These are phyloP conservation scores for Mico argentatus DNA, from an alignment of 2,797 vertebrate species.

Conservation along the genomic window DNA sequence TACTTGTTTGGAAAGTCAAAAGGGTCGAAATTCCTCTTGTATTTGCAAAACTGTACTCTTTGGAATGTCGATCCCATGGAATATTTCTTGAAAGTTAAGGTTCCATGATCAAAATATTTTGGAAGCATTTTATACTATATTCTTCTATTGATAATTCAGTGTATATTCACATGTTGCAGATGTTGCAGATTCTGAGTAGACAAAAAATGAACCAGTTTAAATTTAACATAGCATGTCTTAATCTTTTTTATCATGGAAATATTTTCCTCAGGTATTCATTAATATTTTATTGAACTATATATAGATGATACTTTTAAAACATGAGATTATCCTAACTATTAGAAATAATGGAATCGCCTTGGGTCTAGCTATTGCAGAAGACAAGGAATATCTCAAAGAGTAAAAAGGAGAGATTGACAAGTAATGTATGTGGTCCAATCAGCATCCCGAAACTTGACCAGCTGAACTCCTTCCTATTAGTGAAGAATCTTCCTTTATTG, in stretches of 20 bases:
- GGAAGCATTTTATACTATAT: neutral
- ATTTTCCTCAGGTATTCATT: neutral
- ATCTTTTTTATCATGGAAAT: conserved; percentile 4
- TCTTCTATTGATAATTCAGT: neutral
- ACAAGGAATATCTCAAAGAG: neutral
- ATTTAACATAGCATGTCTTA: neutral
- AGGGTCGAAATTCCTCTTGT: neutral
- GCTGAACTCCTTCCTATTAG: neutral
- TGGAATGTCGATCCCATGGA: neutral
- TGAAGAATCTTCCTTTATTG: neutral
- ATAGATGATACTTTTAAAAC: neutral
- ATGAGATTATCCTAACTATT: neutral
- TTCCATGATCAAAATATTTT: conserved; percentile 4
- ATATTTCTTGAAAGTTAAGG: neutral
- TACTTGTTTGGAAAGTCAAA: neutral
- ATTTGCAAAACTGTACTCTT: neutral
- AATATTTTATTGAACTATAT: neutral
- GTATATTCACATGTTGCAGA: neutral
- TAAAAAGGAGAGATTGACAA: neutral
- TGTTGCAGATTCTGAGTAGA: neutral
- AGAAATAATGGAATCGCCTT: neutral
- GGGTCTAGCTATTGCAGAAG: neutral
- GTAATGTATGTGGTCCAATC: neutral
- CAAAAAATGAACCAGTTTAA: neutral
- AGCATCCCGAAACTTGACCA: neutral